Base-by-base conservation (phyloP, 2,113 vertebrate species). In the Muscicapa adusta region DNA sequence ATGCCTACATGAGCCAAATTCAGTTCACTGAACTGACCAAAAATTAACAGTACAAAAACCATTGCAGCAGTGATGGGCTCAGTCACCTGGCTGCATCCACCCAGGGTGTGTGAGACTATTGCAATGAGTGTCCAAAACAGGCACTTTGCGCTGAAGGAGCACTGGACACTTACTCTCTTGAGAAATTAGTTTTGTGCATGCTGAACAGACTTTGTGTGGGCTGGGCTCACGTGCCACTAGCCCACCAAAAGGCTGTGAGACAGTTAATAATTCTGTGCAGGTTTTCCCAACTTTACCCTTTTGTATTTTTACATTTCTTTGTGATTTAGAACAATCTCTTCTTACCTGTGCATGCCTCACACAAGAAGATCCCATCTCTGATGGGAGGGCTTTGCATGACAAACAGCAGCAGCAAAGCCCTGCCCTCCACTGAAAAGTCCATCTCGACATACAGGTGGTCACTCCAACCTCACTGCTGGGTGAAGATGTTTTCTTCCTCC, bases 141-240 rank as follows among this genome's bases (percentile, higher is more conserved):
- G 18, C 31, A 8, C 43, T 86, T 51, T 47, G 68, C 89, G 56
- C 56, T 77, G 63, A 53, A 91, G 42, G 51, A 74, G 29, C 56
- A 54, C 31, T 50, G 24, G 33, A 56, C 13, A 18, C 33, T 80
- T 80, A 10, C 0, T 72, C 5, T 62, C 60, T 77, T 53, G 20
- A 94, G 81, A 87, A 70, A 58, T 20, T 80, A 1, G 26, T 40
- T 71, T 67, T 91, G 65, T 57, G 22, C 25, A 36, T 8, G 10
- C 26, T 31, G 67, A 66, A 33, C 45, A 68, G 70, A 51, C 48
- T 70, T 60, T 34, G 19, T 47, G n/a, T 67, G 28, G 17, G 42
- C 53, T 74, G 34, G 29, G 34, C 12, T 50, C 1, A 0, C 0
- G 0, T 56, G 16, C 38, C 43, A 62, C 25, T 9, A 61, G n/a